Percentiles rank a stretch among this genome's conserved stretches.
Conservation (phyloP, 2,888 invertebrate species). For the Choristoneura rosaceana region DNA sequence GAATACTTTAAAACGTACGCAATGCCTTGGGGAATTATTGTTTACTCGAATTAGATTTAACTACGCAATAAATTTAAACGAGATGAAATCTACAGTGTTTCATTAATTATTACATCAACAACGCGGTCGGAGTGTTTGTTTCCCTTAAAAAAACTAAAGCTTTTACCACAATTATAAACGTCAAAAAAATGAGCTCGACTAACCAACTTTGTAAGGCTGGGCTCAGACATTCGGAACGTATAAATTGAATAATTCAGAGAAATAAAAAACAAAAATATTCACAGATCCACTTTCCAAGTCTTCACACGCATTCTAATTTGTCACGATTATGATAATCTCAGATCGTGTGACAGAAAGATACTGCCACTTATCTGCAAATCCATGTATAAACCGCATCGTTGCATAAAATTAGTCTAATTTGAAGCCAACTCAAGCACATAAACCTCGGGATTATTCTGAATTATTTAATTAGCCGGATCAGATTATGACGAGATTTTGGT, state of each 20-base stretch:
- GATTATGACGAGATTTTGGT: no score
- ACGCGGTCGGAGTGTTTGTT: neutral
- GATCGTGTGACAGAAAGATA: neutral
- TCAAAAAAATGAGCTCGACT: neutral
- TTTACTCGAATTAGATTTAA: neutral
- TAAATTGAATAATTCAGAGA: neutral
- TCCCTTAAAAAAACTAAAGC: neutral
- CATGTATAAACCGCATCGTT: no score
- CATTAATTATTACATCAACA: neutral
- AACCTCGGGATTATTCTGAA: no score
- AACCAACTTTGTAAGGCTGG: neutral
- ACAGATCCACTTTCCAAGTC: neutral
- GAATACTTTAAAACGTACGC: neutral
- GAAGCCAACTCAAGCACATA: no score
- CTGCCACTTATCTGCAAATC: no score
- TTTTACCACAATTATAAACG: neutral
- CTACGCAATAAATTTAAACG: neutral
- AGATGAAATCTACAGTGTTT: neutral
- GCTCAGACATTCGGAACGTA: neutral
- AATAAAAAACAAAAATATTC: neutral
- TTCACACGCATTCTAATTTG: neutral
- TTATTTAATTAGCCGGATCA: no score
- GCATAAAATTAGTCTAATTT: no score
- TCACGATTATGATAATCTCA: neutral
- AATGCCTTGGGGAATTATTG: neutral